Conservation (phyloP, 2,113 vertebrate species). For the Felis chaus region DNA sequence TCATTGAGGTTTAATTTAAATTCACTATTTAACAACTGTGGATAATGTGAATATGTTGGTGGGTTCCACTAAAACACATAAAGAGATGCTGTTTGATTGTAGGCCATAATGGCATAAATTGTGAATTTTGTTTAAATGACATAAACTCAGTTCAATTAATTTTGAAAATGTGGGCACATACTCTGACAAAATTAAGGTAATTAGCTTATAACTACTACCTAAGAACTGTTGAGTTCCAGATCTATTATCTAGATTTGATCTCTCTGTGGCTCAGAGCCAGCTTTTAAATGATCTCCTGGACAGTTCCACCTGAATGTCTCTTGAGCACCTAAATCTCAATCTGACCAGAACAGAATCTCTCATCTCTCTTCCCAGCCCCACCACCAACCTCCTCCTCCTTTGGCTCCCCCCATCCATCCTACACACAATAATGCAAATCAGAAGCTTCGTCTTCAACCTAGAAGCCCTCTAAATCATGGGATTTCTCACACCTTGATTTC, state of each 20-base stretch:
- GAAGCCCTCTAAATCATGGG: not conserved
- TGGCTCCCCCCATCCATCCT: not conserved
- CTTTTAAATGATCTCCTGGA: not conserved
- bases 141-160: constrained; percentile 20
- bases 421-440: not conserved
- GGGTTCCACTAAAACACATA: not conserved
- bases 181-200: not conserved
- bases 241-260: not conserved
- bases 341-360: not conserved
- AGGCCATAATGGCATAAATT: not conserved
- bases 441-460: not conserved
- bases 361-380: not conserved
- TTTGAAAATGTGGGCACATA: not conserved
- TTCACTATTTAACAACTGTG: not conserved
- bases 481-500: not conserved
- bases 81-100: not conserved
- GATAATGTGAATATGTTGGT: not conserved
- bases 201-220: not conserved
- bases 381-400: not conserved
- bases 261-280: not conserved
- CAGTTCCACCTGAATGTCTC: not conserved
- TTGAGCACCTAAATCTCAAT: not conserved
- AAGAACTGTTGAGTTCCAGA: not conserved
- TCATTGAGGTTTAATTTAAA: not conserved
- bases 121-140: constrained; percentile 26